Conservation (phyloP, 2,797 vertebrate species). For the Crenuchus spilurus region DNA sequence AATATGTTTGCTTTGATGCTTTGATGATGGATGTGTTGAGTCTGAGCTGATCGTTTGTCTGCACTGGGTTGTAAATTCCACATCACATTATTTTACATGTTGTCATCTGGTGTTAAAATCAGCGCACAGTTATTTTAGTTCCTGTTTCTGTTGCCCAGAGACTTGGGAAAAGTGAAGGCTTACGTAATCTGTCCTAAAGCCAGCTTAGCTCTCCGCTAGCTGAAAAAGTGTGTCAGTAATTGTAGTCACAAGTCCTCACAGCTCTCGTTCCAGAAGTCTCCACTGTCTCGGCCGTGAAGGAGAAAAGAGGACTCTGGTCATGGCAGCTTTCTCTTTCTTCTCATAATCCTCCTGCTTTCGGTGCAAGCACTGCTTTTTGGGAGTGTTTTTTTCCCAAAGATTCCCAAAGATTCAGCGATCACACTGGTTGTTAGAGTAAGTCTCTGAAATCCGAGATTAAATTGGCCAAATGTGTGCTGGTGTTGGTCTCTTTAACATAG, state of each 20-base stretch:
- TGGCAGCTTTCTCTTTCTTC: slow-evolving; percentile 43
- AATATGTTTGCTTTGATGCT: too few relatives aligned
- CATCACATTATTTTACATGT: not conserved
- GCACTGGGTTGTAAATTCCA: slow-evolving; percentile 2
- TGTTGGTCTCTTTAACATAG: not conserved
- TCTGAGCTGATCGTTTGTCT: not conserved
- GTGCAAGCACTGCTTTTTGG: slow-evolving; percentile 10
- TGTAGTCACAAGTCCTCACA: slow-evolving; percentile 64
- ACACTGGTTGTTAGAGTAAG: not conserved
- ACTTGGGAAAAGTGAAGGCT: slow-evolving; percentile 27
- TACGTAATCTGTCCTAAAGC: slow-evolving; percentile 57
- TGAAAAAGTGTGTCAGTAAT: slow-evolving; percentile 69
- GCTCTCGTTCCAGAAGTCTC: slow-evolving; percentile 59
- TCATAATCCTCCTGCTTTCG: slow-evolving; percentile 55
- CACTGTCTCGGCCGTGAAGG: slow-evolving; percentile 55
- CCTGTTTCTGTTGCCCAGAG: slow-evolving; percentile 32
- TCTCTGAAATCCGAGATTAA: slow-evolving; percentile 9
- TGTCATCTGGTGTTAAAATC: slow-evolving; percentile 30
- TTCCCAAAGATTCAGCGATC: not conserved
- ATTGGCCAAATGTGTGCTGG: not conserved
- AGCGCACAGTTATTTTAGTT: slow-evolving; percentile 6
- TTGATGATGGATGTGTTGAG: not conserved
- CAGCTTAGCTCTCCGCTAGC: slow-evolving; percentile 61
- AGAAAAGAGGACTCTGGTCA: slow-evolving; percentile 65
- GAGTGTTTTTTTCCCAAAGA: not conserved